Conservation (phyloP, 2,113 vertebrate species). For the Epinephelus lanceolatus region DNA sequence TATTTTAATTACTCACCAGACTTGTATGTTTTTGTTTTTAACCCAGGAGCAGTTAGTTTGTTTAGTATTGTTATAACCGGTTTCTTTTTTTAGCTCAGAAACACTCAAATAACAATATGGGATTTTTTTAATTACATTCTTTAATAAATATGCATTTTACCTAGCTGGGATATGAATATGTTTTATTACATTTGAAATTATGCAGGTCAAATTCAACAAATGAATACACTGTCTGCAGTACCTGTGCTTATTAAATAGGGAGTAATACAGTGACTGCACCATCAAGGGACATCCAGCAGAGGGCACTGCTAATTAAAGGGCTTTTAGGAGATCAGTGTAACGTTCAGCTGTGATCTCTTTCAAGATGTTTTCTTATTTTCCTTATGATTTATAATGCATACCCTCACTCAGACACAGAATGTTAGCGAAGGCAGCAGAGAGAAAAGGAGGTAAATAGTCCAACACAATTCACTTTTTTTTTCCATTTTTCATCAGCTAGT, state of each 20-base stretch:
- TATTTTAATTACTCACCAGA: no score
- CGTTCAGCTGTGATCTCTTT: neutral
- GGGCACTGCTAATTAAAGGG: neutral
- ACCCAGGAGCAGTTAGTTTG: no score
- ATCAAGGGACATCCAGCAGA: slow-evolving; percentile 21
- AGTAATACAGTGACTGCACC: neutral
- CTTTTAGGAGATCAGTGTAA: neutral
- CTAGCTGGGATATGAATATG: neutral
- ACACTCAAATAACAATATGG: no score
- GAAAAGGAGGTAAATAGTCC: neutral
- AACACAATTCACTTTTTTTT: neutral
- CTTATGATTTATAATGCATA: neutral
- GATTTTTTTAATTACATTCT: no score
- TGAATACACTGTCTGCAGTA: neutral
- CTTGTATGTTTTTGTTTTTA: no score
- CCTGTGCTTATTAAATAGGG: neutral
- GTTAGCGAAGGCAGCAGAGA: neutral
- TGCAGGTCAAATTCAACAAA: neutral
- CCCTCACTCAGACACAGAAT: neutral
- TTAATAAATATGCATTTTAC: no score
- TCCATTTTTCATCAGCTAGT: neutral
- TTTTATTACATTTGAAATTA: neutral
- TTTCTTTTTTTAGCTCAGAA: no score
- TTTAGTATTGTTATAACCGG: no score
- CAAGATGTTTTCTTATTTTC: neutral